Base-by-base conservation (phyloP, 2,113 vertebrate genomes). In the Cyanoramphus novaezelandiae region DNA sequence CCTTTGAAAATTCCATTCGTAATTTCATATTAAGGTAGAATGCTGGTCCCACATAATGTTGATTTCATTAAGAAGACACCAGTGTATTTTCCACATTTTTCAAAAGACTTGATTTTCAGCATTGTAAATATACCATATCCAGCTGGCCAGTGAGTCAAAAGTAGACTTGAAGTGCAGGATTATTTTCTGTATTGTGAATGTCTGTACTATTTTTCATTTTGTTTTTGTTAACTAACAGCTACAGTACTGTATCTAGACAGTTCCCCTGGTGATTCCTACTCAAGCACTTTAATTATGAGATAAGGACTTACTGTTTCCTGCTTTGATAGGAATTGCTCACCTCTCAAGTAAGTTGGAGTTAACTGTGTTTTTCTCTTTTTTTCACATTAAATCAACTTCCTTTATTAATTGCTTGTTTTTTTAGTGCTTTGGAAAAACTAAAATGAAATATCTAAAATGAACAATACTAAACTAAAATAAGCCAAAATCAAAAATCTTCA, bases 221-320 rank as follows among this genome's bases (percentile, higher is more conserved):
- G 18, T 35, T 79, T 86, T 75, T 0, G 0, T 75, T 94, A 84
- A 63, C 72, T 75, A 86, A 55, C 55, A 92, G 41, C 24, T 17
- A 77, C 68, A 74, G 31, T 62, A 65, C 62, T 55, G 44, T 94
- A 71, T 92, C 92, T 92, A 82, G 69, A 65, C 41, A 92, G 64
- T 86, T 93, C 79, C 72, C 64, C 19, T 62, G 70, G 41, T 90
- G 46, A 86, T 95, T 87, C 35, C 70, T 85, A 57, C 62, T 95
- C 57, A 87, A 82, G 86, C 57, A 71, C 65, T 97, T 93, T 89
- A 92, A 93, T 96, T 95, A 95, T 70, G 67, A 95, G 89, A 92
- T 91, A 90, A 96, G 63, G n/a, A 53, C 67, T 95, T 84, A 79
- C 47, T 69, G 55, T 94, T 96, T 96, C 90, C 76, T 93, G 33